Base-by-base conservation (phyloP, 2,888 invertebrate species). In the Nymphalis polychloros region DNA sequence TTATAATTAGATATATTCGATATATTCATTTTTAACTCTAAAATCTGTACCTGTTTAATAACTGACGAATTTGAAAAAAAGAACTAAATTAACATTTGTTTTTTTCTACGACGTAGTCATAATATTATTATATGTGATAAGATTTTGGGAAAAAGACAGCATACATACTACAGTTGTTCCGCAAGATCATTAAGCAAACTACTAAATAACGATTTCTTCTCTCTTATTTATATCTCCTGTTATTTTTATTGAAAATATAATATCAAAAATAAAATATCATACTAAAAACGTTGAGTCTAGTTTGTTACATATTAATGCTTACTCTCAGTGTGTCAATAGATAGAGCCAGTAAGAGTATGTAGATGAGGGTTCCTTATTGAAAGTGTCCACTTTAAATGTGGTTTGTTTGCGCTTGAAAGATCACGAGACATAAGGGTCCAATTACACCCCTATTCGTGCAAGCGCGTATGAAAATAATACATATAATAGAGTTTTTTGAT, bases 351-450 rank as follows among this genome's bases (percentile, higher is more conserved):
- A 75, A 73, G 64, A 70, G 63, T 64, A 72, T 74, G 68, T 67
- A 74, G 66, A 75, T 73, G 72, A 71, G 74, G 72, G 69, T 35
- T 70, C 59, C 66, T 71, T 71, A 73, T 73, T 67, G 62, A 64
- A 70, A 68, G 64, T 73, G 71, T 71, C 72, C 72, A 69, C 71
- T 70, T 52, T 63, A 68, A 66, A 68, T 67, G 70, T 67, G 72
- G 72, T 64, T 65, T 68, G 71, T 67, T 67, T 67, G 62, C 69
- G 72, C 72, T 64, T 67, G 71, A 63, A 71, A 67, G 70, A 71
- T 60, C 69, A 72, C 66, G 57, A 64, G 52, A 63, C 67, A 68
- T 71, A 66, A 63, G 69, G 69, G 67, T 57, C 71, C 67, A 72
- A 72, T 72, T 71, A 72, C 70, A 57, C 66, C 65, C 68, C 53